Percentiles rank a stretch among this genome's conserved stretches.
These are phyloP conservation scores for Mus spretus DNA, from an alignment of 2,797 vertebrate genomes.

Conservation along the genomic window DNA sequence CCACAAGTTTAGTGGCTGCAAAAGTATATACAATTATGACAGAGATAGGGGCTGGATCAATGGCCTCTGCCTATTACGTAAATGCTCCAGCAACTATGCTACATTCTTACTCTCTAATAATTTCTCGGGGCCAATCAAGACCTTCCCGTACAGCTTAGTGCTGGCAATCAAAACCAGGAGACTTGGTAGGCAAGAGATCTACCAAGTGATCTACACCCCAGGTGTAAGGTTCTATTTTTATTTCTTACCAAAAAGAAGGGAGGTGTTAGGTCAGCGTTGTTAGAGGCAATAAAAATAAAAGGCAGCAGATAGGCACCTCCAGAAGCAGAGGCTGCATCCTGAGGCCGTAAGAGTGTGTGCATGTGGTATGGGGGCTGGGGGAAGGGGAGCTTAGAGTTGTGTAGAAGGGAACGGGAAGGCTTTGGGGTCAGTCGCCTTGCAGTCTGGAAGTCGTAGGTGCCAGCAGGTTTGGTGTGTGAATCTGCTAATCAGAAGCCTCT, in stretches of 20 bases:
- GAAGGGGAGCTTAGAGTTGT: background rate
- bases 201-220: background rate
- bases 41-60: background rate
- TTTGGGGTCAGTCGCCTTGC: background rate
- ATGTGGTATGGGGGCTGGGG: background rate
- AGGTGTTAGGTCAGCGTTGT: background rate
- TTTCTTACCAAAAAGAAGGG: background rate
- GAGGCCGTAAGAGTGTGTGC: background rate
- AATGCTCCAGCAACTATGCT: background rate
- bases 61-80: background rate
- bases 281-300: background rate
- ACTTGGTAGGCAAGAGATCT: background rate
- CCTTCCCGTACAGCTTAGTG: background rate
- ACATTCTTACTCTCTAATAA: background rate
- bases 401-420: fast-evolving
- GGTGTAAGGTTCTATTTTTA: background rate
- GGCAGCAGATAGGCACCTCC: background rate
- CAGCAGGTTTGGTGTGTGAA: background rate
- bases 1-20: too few relatives aligned
- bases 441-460: background rate
- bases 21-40: too few relatives aligned
- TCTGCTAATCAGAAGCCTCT: background rate
- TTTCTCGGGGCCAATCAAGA: background rate
- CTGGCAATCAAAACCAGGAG: background rate
- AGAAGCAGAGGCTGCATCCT: background rate